phyloP scores from a whole-genome alignment of 2,888 invertebrate genomes.

The Deilephila elpenor region DNA sequence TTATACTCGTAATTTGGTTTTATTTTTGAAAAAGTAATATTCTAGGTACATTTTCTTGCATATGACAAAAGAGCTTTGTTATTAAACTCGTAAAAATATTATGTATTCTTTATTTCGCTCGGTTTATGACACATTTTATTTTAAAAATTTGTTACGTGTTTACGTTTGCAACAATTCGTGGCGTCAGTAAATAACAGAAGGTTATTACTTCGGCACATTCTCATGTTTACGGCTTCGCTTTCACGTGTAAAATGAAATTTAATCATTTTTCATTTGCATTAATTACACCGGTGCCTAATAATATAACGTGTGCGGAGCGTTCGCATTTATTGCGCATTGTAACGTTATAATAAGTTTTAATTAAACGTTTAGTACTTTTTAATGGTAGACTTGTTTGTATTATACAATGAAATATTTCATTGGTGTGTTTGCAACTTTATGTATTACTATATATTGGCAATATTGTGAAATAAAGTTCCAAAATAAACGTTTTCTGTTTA shows the following conservation, averaged over 20 bases:
- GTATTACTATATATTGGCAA: too few species aligned
- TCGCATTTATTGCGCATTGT: background rate
- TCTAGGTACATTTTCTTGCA: constrained; percentile 9
- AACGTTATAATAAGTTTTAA: background rate
- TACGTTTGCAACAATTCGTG: constrained; percentile 33
- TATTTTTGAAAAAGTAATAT: background rate
- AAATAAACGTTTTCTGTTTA: too few species aligned
- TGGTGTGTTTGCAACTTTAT: too few species aligned
- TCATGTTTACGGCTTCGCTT: constrained; percentile 39
- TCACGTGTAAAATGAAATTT: constrained; percentile 42
- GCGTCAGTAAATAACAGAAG: constrained; percentile 20
- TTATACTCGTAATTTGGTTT: background rate
- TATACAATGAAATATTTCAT: too few species aligned
- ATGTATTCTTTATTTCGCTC: constrained; percentile 19
- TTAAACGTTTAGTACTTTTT: background rate
- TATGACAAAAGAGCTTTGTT: constrained; percentile 23
- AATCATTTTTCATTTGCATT: constrained; percentile 37
- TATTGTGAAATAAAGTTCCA: too few species aligned
- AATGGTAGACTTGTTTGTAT: background rate
- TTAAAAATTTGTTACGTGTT: constrained; percentile 36
- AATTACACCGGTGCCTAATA: constrained; percentile 17
- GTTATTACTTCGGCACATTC: constrained; percentile 42
- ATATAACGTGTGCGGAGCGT: constrained; percentile 3
- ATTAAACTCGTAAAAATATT: constrained; percentile 20
- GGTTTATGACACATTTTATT: constrained; percentile 32